Base-by-base conservation (phyloP, 2,113 vertebrate species). In the Struthidea cinerea region DNA sequence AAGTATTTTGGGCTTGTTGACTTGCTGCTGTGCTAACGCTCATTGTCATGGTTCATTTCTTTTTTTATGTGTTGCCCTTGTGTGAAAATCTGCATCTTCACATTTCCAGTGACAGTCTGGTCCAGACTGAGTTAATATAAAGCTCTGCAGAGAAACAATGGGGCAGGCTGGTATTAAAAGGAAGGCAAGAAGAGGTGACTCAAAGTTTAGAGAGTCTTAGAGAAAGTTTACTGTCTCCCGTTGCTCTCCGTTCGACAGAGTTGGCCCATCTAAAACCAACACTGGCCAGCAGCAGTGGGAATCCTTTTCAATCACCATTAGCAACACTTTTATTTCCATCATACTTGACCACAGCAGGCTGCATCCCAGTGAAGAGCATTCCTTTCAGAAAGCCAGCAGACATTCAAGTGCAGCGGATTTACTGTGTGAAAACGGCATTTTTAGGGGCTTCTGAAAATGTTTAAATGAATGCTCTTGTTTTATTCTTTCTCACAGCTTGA, bases 341-440 rank as follows among this genome's bases (percentile, higher is more conserved):
- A 97, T 97, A 96, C 97, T 98, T 97, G 97, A 98, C 98, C 96
- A 86, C 95, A 96, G 97, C 95, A 96, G 94, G 80, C 90, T 97
- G 92, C 95, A 98, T 97, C 73, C 97, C 86, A 84, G 91, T 71
- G 95, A 86, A 94, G 91, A 97, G 94, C 96, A 97, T 94, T 98
- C 97, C 89, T 98, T 97, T 98, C 97, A 98, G 97, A 97, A 92
- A 97, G 93, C 96, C 97, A 98, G 93, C 90, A 92, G 96, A 89
- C 90, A 91, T 98, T 98, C 98, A 98, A 97, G 97, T 88, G 97
- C 97, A 80, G 77, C 77, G 97, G 97, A 98, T 98, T 98, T 98
- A 98, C 97, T 97, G 98, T 98, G 97, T 98, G 98, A 98, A 98
- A 98, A 98, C 73, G 33, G 71, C 97, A 97, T 98, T 98, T 98